Percentiles rank a stretch among this genome's conserved stretches.
Evolutionary conservation across 37 sponge, comb jelly and placozoan genomes (phyloP).

Genomic region (Dysidea cf. avara): DNA sequence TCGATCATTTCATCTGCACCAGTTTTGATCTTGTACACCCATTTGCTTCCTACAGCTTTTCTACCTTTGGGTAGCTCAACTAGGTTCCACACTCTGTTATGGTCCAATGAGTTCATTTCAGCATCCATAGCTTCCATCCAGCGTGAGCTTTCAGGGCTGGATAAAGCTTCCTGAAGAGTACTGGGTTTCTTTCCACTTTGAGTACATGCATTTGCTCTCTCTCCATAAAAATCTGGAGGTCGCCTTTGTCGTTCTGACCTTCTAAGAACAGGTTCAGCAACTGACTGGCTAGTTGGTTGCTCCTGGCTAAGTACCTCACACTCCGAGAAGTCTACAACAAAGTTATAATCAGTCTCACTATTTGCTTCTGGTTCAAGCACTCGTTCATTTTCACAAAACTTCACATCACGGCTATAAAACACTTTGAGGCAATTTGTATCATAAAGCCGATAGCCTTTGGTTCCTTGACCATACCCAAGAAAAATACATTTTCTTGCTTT

Average conservation of each 20-base stretch:
- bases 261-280: slow-evolving; percentile 10
- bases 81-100: too few relatives aligned
- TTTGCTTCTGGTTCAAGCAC: background rate
- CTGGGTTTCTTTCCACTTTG: too few relatives aligned
- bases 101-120: too few relatives aligned
- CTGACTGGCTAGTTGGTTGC: too few relatives aligned
- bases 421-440: background rate
- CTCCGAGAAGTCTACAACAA: too few relatives aligned
- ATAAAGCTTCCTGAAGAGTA: slow-evolving; percentile 33
- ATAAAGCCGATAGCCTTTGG: slow-evolving; percentile 19
- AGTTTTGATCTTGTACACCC: too few relatives aligned
- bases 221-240: slow-evolving; percentile 25
- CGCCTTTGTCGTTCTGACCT: slow-evolving; percentile 21
- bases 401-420: slow-evolving; percentile 9
- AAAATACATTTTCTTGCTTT: slow-evolving; percentile 6
- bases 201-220: background rate
- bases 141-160: slow-evolving; percentile 20
- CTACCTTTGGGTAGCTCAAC: too few relatives aligned
- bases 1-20: too few relatives aligned
- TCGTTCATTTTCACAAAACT: background rate
- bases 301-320: too few relatives aligned
- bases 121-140: slow-evolving; percentile 17
- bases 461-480: slow-evolving; percentile 8
- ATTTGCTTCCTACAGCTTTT: too few relatives aligned
- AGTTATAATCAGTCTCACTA: too few relatives aligned